Base-by-base conservation (phyloP, 2,797 vertebrate species). In the Oceanodroma leucorhoa region DNA sequence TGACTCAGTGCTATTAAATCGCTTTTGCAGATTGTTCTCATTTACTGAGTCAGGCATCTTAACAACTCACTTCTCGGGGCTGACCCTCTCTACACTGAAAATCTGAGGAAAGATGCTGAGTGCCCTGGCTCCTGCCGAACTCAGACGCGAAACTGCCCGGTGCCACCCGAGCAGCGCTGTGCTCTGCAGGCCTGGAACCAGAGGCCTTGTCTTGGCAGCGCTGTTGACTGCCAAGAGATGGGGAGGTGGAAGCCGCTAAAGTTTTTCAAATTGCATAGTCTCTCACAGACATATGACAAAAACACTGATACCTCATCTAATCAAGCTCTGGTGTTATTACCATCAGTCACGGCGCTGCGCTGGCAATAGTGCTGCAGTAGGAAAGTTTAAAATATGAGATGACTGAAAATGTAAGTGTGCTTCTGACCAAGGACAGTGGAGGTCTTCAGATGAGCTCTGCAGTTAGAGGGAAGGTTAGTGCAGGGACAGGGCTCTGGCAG, bases 91-190 rank as follows among this genome's bases (percentile, higher is more conserved):
- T 21, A 12, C 22, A 32, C 13, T 5, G 45, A 41, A 51, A 10
- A n/a, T n/a, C 21, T 9, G 34, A 72, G 38, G 29, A n/a, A 24
- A 50, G 69, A 18, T 21, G 32, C 57, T 5, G 36, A 53, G 32
- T 2, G 4, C 7, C 34, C 38, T 1, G 0, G 36, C n/a, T 75
- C 45, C 38, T 13, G 45, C 11, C 2, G 0, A 58, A 20, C 34
- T 53, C 10, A 1, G 62, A 26, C 2, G 1, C 38, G 16, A 21
- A n/a, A 41, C 50, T n/a, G 32, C 19, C 18, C 2, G 4, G 15
- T 24, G 29, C 36, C 29, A 22, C 58, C 20, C n/a, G 14, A 38
- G 17, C 9, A n/a, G 23, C 2, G 0, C 14, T 16, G 34, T 1
- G 2, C 54, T 41, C 45, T 38, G 22, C 57, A 43, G 48, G 48